Evolutionary conservation across 2,888 invertebrate species (phyloP), one percentile per base, ranked within the genome.

Genomic region (Aplocera efformata): DNA sequence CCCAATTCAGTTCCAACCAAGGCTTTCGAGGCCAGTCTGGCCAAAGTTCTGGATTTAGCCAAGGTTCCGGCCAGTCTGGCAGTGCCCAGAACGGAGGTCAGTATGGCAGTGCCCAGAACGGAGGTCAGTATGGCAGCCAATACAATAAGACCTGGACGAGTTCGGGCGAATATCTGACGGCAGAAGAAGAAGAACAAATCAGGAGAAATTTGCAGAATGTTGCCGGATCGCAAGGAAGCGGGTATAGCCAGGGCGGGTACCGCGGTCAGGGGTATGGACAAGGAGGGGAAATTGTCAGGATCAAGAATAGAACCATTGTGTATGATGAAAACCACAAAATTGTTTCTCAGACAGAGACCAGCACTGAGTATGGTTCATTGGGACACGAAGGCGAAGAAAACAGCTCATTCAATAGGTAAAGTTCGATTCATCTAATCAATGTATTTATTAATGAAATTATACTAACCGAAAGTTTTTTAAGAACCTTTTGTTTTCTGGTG

Each of bases 351-450:
- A 72, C 80, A 1, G 90, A 90, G 55, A 78, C 76, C 1, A 90
- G 90, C 50, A 90, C 90, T 0, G 90, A 90, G 44, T 89, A 82
- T 48, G 78, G 74, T 22, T 70, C 68, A 6, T 60, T 86, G 40
- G 88, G 84, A 10, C 83, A 76, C 13, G 85, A 86, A 54, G 88
- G 86, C 1, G 84, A 86, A 66, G 67, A 71, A 52, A 85, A 84
- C 25, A 83, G 85, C 56, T 82, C 84, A 10, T 88, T 82, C 43
- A 78, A 81, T 55, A 65, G 61, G 88, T 88, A 67, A 78, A 80
- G 75, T 25, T 5, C n/a, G 9, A 24, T 29, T 33, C n/a, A 27
- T n/a, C n/a, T n/a, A n/a, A n/a, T n/a, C n/a, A n/a, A n/a, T n/a
- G n/a, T n/a, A n/a, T n/a, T n/a, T n/a, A n/a, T n/a, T n/a, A n/a